Percentiles rank a stretch among this genome's conserved stretches.
Evolutionary conservation across 2,797 vertebrate genomes (phyloP).

Genomic region (Lepus oiostolus): DNA sequence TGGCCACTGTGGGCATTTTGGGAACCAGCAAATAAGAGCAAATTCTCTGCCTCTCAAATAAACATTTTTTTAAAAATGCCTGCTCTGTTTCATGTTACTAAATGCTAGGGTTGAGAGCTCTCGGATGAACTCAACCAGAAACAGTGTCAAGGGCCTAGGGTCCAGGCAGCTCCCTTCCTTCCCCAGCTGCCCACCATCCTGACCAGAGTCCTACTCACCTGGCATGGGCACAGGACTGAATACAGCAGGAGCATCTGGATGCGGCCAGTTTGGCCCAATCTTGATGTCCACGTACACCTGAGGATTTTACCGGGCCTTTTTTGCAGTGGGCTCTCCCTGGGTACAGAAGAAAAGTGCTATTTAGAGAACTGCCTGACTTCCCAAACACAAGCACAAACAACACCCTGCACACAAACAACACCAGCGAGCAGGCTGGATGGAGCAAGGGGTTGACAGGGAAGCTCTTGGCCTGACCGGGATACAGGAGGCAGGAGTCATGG

Average conservation of each 20-base stretch:
- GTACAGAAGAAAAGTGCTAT: background rate
- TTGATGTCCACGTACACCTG: constrained; percentile 99
- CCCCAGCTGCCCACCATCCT: background rate
- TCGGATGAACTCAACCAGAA: no score
- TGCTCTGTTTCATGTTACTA: no score
- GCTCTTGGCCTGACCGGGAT: background rate
- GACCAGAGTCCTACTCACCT: constrained; percentile 85
- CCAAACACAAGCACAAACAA: accelerated
- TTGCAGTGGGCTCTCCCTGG: constrained; percentile 95
- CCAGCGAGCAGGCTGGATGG: background rate
- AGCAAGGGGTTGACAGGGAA: background rate
- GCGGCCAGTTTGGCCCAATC: constrained; percentile 96
- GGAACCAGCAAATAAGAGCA: no score
- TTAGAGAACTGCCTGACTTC: background rate
- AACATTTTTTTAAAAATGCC: no score
- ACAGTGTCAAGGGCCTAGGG: no score
- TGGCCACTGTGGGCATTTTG: no score
- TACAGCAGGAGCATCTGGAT: constrained; percentile 94
- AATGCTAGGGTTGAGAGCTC: no score
- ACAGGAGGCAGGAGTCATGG: accelerated
- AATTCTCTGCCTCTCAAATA: no score
- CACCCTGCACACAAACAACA: background rate
- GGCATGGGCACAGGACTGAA: constrained; percentile 98
- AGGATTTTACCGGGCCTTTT: constrained; percentile 95
- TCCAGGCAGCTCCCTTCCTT: no score